Conservation (phyloP, 2,113 vertebrate species). For the Speoplatyrhinus poulsoni region DNA sequence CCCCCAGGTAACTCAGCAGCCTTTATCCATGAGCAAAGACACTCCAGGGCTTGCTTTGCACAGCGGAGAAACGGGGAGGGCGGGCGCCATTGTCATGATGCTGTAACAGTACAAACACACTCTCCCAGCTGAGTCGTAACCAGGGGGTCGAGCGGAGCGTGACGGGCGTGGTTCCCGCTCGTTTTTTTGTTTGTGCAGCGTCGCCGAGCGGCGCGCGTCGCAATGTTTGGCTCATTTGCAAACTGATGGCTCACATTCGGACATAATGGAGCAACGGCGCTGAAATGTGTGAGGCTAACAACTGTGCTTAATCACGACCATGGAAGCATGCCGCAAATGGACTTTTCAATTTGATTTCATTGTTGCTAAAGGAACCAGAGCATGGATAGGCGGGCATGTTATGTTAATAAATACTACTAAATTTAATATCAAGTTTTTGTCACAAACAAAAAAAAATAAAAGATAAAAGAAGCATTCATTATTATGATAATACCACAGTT, state of each 20-base stretch:
- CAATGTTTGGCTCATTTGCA: constrained; percentile 57
- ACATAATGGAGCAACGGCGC: constrained; percentile 25
- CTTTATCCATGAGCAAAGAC: constrained; percentile 37
- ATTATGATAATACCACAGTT: constrained; percentile 5
- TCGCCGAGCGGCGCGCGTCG: constrained; percentile 21
- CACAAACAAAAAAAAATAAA: background rate
- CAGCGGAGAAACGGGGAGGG: constrained; percentile 22
- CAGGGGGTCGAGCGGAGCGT: constrained; percentile 36
- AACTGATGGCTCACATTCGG: constrained; percentile 40
- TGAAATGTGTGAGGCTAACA: constrained; percentile 17
- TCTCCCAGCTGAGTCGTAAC: constrained; percentile 44
- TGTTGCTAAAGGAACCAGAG: constrained; percentile 1
- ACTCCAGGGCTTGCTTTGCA: constrained; percentile 22
- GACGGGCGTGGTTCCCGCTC: constrained; percentile 28
- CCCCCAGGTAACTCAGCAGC: constrained; percentile 35
- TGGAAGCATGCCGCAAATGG: constrained; percentile 17
- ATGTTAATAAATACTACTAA: constrained; percentile 11
- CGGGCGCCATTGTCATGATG: background rate
- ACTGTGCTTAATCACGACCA: background rate
- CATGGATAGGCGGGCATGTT: constrained; percentile 10
- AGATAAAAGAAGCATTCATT: constrained; percentile 20
- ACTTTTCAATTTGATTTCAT: background rate
- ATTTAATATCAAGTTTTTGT: background rate
- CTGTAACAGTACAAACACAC: constrained; percentile 15
- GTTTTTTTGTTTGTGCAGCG: constrained; percentile 33